phyloP scores from a whole-genome alignment of 2,888 invertebrate species.

The Cryptocephalus primarius region DNA sequence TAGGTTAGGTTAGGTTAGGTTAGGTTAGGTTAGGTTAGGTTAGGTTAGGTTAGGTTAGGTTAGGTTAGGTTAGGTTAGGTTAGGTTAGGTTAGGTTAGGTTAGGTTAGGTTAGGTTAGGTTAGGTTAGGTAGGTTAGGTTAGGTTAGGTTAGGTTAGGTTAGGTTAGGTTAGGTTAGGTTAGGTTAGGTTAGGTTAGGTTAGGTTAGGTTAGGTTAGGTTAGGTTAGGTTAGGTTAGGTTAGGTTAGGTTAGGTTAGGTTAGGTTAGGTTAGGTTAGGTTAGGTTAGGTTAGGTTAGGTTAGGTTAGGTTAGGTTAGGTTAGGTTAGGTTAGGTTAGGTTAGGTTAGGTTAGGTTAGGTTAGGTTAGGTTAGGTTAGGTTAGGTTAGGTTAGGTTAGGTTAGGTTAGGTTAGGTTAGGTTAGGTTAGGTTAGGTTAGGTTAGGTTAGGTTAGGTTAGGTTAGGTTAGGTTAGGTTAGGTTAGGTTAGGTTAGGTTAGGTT shows the following conservation, averaged over 20 bases:
- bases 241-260: neutral
- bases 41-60: constrained; percentile 9
- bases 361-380: constrained; percentile 2
- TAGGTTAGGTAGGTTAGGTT: constrained; percentile 13
- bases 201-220: constrained; percentile 19
- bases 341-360: neutral
- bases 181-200: constrained; percentile 4
- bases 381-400: constrained; percentile 2
- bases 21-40: constrained; percentile 11
- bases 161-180: constrained; percentile 5
- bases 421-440: neutral
- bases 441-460: constrained; percentile 10
- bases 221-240: constrained; percentile 12
- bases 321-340: neutral
- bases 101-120: constrained; percentile 14
- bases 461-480: constrained; percentile 7
- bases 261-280: constrained; percentile 1
- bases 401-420: neutral
- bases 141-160: constrained; percentile 11
- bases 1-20: constrained; percentile 13
- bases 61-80: constrained; percentile 11
- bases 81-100: constrained; percentile 13
- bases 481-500: constrained; percentile 11
- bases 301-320: constrained; percentile 1
- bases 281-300: constrained; percentile 2